Evolutionary conservation across 2,888 invertebrate genomes (phyloP), one percentile per base, ranked within the genome.

Genomic region (Podotricha telesiphe): DNA sequence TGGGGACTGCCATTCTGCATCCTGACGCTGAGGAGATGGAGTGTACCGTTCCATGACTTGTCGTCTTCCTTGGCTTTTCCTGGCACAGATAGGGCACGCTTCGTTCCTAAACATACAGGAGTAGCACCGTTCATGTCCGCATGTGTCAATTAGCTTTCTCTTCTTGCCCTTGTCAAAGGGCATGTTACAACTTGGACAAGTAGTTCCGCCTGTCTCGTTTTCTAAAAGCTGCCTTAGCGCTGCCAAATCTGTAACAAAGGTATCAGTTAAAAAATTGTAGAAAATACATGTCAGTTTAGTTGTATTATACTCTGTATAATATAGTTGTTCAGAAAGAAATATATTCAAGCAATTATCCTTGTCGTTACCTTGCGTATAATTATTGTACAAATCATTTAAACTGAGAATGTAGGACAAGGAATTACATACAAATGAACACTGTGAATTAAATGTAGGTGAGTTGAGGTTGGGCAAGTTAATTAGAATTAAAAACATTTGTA

Each of bases 91-190:
- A 47, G 98, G 98, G 88, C 99, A 99, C 75, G 96, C 95, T 88
- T 98, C 97, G 94, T 96, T 97, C 80, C 96, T 96, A 94, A 98
- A 98, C 95, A 98, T 96, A 91, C 98, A 98, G 77, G 97, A 96
- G 94, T 98, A 98, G 90, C 98, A 98, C 74, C 98, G 94, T 87
- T 98, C 98, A 94, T 99, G 98, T 77, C 98, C 98, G 91, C 98
- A 99, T 73, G 97, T 96, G 94, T 99, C 98, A 85, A 98, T 98
- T 83, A 99, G 94, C 87, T 97, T 96, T 89, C 98, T 95, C 93
- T 98, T 98, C 93, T 98, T 98, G 89, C 98, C 98, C 93, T 98
- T 98, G 93, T 98, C 98, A 93, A 98, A 98, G 79, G 98, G 98
- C 96, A 98, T 97, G 89, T 96, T 96, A 94, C 97, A 97, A 88